Conservation (phyloP, 2,113 vertebrate genomes). For the Rhynchomys soricoides region DNA sequence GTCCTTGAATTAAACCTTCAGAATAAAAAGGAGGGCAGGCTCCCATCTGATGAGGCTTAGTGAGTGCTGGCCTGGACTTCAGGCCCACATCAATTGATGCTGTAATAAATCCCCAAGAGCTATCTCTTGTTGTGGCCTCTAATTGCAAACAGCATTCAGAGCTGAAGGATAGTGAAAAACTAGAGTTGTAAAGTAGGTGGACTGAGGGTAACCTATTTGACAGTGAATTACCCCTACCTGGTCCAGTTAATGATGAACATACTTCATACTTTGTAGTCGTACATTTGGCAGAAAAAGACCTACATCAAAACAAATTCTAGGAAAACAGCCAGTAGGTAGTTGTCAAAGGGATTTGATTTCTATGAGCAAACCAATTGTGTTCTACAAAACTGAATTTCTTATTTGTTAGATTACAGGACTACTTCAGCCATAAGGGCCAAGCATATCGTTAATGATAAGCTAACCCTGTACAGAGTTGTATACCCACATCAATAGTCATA, state of each 20-base stretch:
- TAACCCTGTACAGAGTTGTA: neutral
- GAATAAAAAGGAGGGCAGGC: constrained; percentile 16
- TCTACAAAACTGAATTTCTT: neutral
- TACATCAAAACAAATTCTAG: neutral
- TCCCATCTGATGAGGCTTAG: constrained; percentile 24
- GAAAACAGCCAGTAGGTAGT: neutral
- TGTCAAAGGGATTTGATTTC: neutral
- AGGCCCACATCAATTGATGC: constrained; percentile 17
- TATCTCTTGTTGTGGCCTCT: neutral
- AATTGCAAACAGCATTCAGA: constrained; percentile 19
- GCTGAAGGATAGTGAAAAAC: constrained; percentile 6
- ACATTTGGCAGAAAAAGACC: constrained; percentile 34
- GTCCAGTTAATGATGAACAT: neutral
- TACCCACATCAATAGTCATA: neutral
- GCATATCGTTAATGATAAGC: neutral
- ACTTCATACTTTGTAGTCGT: constrained; percentile 5
- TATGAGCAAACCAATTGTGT: neutral
- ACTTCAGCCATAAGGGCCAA: neutral
- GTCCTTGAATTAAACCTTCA: constrained; percentile 67
- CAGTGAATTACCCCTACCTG: neutral
- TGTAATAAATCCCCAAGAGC: neutral
- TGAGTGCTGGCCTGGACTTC: neutral
- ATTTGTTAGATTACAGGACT: neutral
- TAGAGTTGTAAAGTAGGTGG: neutral
- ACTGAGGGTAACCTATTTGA: neutral